Conservation (phyloP, 2,888 invertebrate genomes). For the Pyrrhia umbra region DNA sequence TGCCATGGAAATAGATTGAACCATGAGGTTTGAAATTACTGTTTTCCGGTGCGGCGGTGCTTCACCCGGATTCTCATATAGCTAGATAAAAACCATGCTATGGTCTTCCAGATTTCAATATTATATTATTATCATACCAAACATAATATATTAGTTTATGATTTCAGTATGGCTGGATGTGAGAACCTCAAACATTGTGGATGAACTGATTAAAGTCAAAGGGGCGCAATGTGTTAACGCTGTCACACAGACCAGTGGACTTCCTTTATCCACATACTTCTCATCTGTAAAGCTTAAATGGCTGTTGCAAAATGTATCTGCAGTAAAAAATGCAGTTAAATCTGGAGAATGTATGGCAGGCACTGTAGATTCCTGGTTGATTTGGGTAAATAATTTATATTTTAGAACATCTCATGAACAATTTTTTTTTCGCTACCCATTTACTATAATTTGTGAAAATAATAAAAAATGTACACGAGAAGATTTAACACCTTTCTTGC, state of each 20-base stretch:
- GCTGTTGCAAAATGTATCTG: constrained; percentile 96
- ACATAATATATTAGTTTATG: not conserved
- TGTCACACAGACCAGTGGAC: constrained; percentile 92
- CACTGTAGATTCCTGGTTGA: constrained; percentile 98
- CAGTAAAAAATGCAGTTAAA: constrained; percentile 92
- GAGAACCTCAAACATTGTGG: constrained; percentile 95
- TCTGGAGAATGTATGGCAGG: constrained; percentile 94
- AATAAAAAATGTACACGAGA: too few relatives aligned
- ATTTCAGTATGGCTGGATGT: constrained; percentile 97
- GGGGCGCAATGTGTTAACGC: constrained; percentile 83
- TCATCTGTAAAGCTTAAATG: constrained; percentile 98
- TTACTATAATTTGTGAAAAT: too few relatives aligned
- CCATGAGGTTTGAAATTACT: too few relatives aligned
- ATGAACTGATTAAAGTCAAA: constrained; percentile 90
- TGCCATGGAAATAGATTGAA: too few relatives aligned
- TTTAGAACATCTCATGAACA: too few relatives aligned
- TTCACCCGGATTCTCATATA: too few relatives aligned
- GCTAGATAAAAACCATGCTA: too few relatives aligned
- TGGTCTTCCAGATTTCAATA: too few relatives aligned
- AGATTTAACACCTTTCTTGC: not conserved
- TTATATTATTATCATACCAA: not conserved
- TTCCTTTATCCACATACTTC: constrained; percentile 98
- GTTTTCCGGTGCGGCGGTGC: too few relatives aligned
- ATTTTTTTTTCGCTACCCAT: too few relatives aligned
- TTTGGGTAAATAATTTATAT: constrained; percentile 93